Evolutionary conservation across 2,113 vertebrate genomes (phyloP), one percentile per base, ranked within the genome.

Genomic region (Phasianus colchicus): DNA sequence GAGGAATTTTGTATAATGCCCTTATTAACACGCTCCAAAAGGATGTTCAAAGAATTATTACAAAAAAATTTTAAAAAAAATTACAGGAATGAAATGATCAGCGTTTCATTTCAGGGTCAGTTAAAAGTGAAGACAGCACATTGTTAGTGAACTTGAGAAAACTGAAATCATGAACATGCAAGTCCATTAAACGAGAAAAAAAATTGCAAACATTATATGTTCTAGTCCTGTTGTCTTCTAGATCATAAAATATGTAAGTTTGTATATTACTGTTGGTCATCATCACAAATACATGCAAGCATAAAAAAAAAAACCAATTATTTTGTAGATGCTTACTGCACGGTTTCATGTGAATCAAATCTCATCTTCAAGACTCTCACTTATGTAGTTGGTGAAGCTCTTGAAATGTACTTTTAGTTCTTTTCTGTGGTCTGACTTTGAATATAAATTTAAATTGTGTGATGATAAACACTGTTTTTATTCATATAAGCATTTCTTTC

Each of bases 401-500:
- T 64, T 60, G 29, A 94, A 91, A 83, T 4, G 34, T 47, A 91
- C 5, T 32, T 22, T 90, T 29, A 25, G 0, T 34, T 32, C 82
- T 71, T 83, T 86, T 6, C 24, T 74, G 18, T 67, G n/a, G 34
- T 40, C 29, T 71, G 34, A 45, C n/a, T 73, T 48, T 4, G 8
- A 85, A 83, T 34, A 69, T 42, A 88, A 85, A 89, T 79, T 24
- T 24, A 67, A 71, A 20, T 27, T 89, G n/a, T 48, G 60, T 32
- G 36, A 76, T 75, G 81, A 76, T 50, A 85, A 94, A 88, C 30
- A 45, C 6, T 58, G 50, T 52, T 87, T 88, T 85, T 50, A 83
- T 83, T 91, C 67, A 66, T 27, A 80, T 42, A 86, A 66, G 54
- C 50, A 89, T 79, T 89, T 83, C 6, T 70, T 90, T 89, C 48